These are phyloP conservation scores for Macrocentrus cingulum DNA, from an alignment of 1,140 invertebrate genomes.

Conservation along the genomic window DNA sequence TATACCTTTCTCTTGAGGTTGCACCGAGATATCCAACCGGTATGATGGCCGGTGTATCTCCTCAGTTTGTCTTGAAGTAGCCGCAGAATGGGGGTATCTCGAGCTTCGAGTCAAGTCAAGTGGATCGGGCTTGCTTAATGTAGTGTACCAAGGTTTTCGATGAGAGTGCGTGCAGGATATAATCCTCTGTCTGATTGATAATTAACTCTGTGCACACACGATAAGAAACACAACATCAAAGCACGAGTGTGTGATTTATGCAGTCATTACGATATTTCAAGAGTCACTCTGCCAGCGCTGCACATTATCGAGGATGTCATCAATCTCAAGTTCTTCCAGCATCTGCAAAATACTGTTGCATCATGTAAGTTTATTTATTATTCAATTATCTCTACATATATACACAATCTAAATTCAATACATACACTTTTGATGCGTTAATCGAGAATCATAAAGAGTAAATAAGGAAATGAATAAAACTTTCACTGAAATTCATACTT, in stretches of 20 bases:
- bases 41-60: not conserved
- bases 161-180: constrained; percentile 35
- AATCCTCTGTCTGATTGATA: not conserved
- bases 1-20: constrained; percentile 10
- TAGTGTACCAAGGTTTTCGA: constrained; percentile 46
- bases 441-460: too few relatives aligned
- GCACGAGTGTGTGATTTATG: too few relatives aligned
- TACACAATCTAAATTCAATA: too few relatives aligned
- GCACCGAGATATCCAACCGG: not conserved
- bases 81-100: constrained; percentile 48
- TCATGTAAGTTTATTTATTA: too few relatives aligned
- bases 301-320: not conserved
- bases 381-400: too few relatives aligned
- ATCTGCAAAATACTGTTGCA: not conserved
- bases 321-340: too few relatives aligned
- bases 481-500: not conserved
- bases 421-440: too few relatives aligned
- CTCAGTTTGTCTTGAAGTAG: constrained; percentile 1
- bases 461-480: too few relatives aligned
- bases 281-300: too few relatives aligned
- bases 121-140: constrained; percentile 47
- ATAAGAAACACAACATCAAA: too few relatives aligned
- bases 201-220: too few relatives aligned
- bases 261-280: too few relatives aligned
- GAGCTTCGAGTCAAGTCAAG: constrained; percentile 53